These are phyloP conservation scores for Harpegnathos saltator DNA, from an alignment of 1,140 invertebrate genomes.

Conservation along the genomic window DNA sequence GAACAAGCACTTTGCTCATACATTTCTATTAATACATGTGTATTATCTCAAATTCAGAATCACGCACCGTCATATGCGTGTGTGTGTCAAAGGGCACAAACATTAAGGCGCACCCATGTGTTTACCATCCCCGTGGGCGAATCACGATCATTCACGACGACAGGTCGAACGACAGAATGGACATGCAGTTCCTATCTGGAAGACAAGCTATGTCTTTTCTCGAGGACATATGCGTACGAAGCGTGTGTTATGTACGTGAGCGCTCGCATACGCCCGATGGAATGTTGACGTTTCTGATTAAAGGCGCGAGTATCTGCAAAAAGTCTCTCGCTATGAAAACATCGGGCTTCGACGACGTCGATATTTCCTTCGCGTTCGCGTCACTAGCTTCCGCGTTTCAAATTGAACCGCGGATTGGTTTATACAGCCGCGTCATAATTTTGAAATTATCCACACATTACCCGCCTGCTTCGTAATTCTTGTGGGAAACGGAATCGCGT, in stretches of 20 bases:
- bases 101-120: neutral
- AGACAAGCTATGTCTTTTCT: conserved; percentile 28
- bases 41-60: no score
- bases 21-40: no score
- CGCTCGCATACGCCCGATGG: conserved; percentile 17
- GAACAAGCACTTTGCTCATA: no score
- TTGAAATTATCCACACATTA: neutral
- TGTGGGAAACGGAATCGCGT: neutral
- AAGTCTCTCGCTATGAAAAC: neutral
- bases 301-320: neutral
- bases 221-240: conserved; percentile 53
- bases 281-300: conserved; percentile 44
- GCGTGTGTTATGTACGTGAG: conserved; percentile 7
- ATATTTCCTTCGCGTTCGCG: neutral
- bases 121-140: neutral
- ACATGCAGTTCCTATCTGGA: conserved; percentile 33
- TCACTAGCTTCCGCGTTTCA: neutral
- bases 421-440: neutral
- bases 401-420: neutral
- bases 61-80: no score
- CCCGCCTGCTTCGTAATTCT: neutral
- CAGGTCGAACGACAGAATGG: conserved; percentile 18
- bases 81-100: no score
- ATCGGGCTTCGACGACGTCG: neutral
- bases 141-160: neutral